Percentiles rank a stretch among this genome's conserved stretches.
phyloP scores from a whole-genome alignment of 2,888 invertebrate genomes.

The Platerodrilus igneus region DNA sequence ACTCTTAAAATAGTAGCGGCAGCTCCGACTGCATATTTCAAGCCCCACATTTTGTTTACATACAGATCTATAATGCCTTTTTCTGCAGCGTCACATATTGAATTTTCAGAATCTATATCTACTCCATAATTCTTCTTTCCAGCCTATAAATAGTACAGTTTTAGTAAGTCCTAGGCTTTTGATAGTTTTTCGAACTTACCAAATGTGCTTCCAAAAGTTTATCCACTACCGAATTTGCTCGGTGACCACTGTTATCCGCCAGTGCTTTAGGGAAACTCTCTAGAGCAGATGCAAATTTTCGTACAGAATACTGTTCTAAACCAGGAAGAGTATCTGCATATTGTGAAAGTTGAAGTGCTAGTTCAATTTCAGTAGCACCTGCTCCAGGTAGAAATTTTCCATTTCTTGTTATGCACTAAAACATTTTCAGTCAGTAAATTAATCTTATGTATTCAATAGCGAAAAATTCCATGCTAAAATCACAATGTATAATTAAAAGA shows the following conservation, averaged over 20 bases:
- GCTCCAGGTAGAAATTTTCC: slow-evolving; percentile 82
- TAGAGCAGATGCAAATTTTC: slow-evolving; percentile 86
- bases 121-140: slow-evolving; percentile 74
- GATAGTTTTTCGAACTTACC: slow-evolving; percentile 38
- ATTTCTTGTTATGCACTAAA: slow-evolving; percentile 41
- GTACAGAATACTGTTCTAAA: slow-evolving; percentile 93
- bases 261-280: slow-evolving; percentile 88
- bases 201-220: slow-evolving; percentile 92
- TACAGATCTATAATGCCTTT: slow-evolving; percentile 80
- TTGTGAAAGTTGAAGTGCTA: slow-evolving; percentile 79
- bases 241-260: slow-evolving; percentile 91
- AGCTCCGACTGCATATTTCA: slow-evolving; percentile 92
- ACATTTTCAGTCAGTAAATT: not conserved
- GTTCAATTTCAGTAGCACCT: slow-evolving; percentile 91
- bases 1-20: slow-evolving; percentile 90
- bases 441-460: not conserved
- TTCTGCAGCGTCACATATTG: slow-evolving; percentile 70
- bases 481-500: no score
- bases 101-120: slow-evolving; percentile 77
- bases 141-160: slow-evolving; percentile 49
- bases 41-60: slow-evolving; percentile 83
- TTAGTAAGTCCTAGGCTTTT: slow-evolving; percentile 18
- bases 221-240: slow-evolving; percentile 80
- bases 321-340: slow-evolving; percentile 92
- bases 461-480: no score